Evolutionary conservation across 2,797 vertebrate species (phyloP), one percentile per base, ranked within the genome.

Genomic region (Oophaga sylvatica): DNA sequence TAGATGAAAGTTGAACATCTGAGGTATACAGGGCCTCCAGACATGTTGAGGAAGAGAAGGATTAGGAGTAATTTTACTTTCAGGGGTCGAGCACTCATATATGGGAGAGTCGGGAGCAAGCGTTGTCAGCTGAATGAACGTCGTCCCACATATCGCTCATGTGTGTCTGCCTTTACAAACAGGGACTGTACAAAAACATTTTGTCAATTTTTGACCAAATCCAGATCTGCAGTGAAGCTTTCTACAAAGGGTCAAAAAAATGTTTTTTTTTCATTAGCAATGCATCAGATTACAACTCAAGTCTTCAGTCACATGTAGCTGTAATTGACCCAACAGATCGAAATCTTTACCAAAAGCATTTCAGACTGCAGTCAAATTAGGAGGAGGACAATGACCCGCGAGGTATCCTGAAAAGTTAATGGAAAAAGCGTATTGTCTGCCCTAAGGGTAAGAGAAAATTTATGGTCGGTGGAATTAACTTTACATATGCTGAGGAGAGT

Each of bases 361-460:
- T 82, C 19, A 83, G 73, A 79, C 84, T 35, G 22, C 48, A 56
- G 17, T 63, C 48, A 81, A 81, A 86, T 89, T 20, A 62, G 67
- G 79, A 63, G 31, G 62, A 85, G 31, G 26, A 35, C 63, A 80
- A 76, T 89, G 10, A 62, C 20, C 26, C 81, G 45, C 60, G 79
- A 62, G 71, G 80, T 22, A 60, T 56, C 22, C 41, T 60, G 73
- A 29, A 20, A 81, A 77, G 83, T 85, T 85, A 88, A 85, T 88
- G 83, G 83, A 88, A 88, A 88, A 85, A 65, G 26, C 35, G 48
- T 57, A 56, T 81, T 68, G n/a, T 86, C 63, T 89, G 70, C 79
- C 88, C 73, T 73, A 7, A 15, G 80, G 84, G 12, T 4, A 65
- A 7, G n/a, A 53, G 22, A 0, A 65, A 26, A 62, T 63, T 31